phyloP scores from a whole-genome alignment of 2,888 invertebrate species.

The Drosophila limbata region DNA sequence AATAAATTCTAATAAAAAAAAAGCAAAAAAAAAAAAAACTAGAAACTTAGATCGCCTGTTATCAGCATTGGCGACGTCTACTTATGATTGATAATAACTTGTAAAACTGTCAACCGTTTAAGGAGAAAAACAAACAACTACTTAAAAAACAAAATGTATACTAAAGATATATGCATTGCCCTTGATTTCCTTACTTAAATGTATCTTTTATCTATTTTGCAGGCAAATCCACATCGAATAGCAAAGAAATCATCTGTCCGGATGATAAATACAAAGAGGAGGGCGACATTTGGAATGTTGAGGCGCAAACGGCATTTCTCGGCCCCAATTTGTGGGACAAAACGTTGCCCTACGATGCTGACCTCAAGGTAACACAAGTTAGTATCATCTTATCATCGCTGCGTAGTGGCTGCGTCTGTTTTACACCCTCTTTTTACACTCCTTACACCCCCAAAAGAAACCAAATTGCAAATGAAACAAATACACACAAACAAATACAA shows the following conservation, averaged over 20 bases:
- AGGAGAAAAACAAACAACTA: conserved; percentile 4
- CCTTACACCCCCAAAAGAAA: conserved; percentile 11
- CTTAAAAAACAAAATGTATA: neutral
- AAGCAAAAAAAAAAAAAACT: neutral
- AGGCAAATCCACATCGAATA: conserved; percentile 87
- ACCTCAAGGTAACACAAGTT: conserved; percentile 96
- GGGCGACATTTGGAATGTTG: conserved; percentile 94
- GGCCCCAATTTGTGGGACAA: conserved; percentile 99
- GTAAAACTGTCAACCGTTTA: conserved; percentile 3
- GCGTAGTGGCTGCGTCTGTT: conserved; percentile 82
- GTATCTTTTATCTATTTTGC: conserved; percentile 82
- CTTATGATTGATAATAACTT: conserved; percentile 35
- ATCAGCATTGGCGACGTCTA: conserved; percentile 35
- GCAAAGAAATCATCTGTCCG: conserved; percentile 86
- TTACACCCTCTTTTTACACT: conserved; percentile 10
- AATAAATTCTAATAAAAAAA: conserved; percentile 22
- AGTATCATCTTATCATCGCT: conserved; percentile 85
- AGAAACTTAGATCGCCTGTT: conserved; percentile 23
- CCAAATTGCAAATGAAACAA: conserved; percentile 34
- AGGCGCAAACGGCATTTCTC: conserved; percentile 97
- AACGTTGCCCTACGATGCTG: conserved; percentile 95
- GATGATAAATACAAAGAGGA: conserved; percentile 91
- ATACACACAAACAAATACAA: conserved; percentile 20
- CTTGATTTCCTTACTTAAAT: conserved; percentile 16
- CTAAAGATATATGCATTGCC: conserved; percentile 2